Evolutionary conservation across 2,797 vertebrate genomes (phyloP).

Genomic region (Coccyzus lansbergi): DNA sequence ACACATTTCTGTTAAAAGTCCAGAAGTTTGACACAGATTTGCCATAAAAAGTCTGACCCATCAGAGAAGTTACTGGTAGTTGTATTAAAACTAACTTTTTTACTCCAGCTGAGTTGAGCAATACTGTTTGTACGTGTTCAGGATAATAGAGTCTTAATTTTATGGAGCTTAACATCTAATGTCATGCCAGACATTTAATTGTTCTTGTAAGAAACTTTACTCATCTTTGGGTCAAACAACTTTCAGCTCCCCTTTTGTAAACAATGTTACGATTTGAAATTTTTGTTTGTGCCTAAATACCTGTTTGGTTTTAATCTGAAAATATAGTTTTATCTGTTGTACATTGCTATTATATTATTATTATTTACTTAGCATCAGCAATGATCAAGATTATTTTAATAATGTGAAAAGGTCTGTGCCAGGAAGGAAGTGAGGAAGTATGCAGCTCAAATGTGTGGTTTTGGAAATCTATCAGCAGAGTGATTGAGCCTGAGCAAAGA

Average conservation of each 20-base stretch:
- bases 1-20: background rate
- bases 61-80: background rate
- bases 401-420: background rate
- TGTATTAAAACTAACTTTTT: background rate
- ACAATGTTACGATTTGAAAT: background rate
- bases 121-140: background rate
- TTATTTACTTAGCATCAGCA: background rate
- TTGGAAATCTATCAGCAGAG: background rate
- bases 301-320: background rate
- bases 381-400: background rate
- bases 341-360: background rate
- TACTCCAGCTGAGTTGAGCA: background rate
- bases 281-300: background rate
- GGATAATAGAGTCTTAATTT: background rate
- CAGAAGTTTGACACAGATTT: background rate
- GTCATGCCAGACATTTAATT: background rate
- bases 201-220: background rate
- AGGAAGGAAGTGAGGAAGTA: background rate
- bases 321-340: background rate
- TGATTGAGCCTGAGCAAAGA: background rate
- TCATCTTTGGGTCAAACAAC: background rate
- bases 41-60: background rate
- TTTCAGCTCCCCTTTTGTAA: background rate
- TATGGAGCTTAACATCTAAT: background rate
- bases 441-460: background rate